Evolutionary conservation across 2,888 invertebrate species (phyloP).

Genomic region (Ophioninae sp.): DNA sequence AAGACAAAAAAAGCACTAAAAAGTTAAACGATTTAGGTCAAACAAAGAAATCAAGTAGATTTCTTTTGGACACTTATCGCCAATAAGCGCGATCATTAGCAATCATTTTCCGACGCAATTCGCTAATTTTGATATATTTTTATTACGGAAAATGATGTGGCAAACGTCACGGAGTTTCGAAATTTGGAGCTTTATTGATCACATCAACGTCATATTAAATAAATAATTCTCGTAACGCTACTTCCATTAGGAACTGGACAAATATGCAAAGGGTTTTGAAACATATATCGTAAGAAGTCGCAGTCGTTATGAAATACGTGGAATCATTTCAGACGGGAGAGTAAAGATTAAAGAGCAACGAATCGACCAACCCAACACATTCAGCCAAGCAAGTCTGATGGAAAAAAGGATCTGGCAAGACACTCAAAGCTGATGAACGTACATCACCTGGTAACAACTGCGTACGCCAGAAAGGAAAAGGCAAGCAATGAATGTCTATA

Average conservation of each 20-base stretch:
- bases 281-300: background rate
- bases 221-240: no score
- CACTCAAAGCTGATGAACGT: slow-evolving; percentile 21
- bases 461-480: slow-evolving; percentile 5
- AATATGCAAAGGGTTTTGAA: background rate
- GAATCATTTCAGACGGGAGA: background rate
- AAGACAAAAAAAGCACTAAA: no score
- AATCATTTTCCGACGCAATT: no score
- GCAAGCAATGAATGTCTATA: slow-evolving; percentile 17
- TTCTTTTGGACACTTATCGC: no score
- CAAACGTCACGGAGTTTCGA: background rate
- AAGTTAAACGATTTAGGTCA: no score
- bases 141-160: background rate
- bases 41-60: no score
- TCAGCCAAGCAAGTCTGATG: background rate
- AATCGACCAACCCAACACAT: background rate
- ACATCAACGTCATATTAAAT: no score
- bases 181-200: background rate
- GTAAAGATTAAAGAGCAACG: background rate
- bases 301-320: background rate
- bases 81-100: no score
- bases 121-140: no score
- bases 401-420: slow-evolving; percentile 8
- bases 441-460: background rate
- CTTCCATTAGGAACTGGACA: background rate